These are phyloP conservation scores for Corvus moneduloides DNA, from an alignment of 2,113 vertebrate genomes.

Conservation along the genomic window DNA sequence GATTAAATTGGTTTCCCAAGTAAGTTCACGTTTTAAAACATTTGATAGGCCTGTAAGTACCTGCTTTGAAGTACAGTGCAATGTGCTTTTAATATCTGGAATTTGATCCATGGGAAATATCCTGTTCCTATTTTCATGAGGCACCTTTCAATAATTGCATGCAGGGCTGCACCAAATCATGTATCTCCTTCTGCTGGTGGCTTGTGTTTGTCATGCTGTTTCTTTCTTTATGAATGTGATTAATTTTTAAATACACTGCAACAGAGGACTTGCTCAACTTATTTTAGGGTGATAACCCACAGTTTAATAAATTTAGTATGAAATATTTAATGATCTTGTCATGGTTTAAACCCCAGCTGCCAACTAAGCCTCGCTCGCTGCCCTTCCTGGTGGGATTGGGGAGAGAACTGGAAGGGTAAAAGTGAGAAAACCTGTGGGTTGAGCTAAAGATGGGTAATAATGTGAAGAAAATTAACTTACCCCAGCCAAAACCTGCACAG, in stretches of 20 bases:
- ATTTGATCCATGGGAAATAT: not conserved
- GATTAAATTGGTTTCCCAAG: conserved; percentile 99
- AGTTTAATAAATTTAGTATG: not conserved
- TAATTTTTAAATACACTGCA: not conserved
- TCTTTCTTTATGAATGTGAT: not conserved
- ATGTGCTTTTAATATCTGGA: not conserved
- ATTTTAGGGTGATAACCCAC: not conserved
- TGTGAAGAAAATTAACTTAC: not conserved
- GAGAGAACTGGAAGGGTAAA: not conserved
- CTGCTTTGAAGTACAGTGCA: not conserved
- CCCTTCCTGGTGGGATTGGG: not conserved
- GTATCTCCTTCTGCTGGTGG: not conserved
- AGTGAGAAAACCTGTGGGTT: not conserved
- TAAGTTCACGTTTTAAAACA: conserved; percentile 71
- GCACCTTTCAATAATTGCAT: not conserved
- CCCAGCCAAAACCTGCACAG: not conserved
- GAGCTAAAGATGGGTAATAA: not conserved
- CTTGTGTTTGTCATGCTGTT: not conserved
- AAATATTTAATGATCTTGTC: not conserved
- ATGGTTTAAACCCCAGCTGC: not conserved
- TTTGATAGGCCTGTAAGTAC: not conserved
- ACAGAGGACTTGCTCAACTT: not conserved
- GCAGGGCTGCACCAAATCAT: not conserved
- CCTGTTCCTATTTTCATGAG: not conserved
- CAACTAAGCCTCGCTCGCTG: accelerated